phyloP scores from a whole-genome alignment of 35 echinoderm and acorn worm species.

The Anneissia japonica region DNA sequence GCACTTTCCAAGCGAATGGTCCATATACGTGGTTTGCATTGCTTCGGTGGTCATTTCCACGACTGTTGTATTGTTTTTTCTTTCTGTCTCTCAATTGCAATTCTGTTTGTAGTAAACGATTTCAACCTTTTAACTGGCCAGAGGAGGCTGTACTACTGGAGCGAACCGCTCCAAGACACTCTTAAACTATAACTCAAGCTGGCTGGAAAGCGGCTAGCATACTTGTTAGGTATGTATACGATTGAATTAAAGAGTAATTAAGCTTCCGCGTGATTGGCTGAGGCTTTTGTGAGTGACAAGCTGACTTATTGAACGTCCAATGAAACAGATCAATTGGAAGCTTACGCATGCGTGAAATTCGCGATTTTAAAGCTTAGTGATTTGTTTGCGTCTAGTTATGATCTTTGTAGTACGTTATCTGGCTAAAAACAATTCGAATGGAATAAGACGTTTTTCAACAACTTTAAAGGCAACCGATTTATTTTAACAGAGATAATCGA shows the following conservation, averaged over 20 bases:
- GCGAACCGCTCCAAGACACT: background rate
- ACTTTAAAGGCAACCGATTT: too few species aligned
- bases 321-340: background rate
- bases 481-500: too few species aligned
- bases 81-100: background rate
- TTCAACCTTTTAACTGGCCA: background rate
- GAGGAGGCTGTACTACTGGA: background rate
- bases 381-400: too few species aligned
- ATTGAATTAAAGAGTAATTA: background rate
- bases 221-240: background rate
- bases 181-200: background rate
- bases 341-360: background rate
- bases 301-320: background rate
- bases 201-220: background rate
- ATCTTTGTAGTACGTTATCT: too few species aligned
- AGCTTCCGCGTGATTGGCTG: background rate
- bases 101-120: background rate
- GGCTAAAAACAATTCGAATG: too few species aligned
- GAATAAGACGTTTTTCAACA: too few species aligned
- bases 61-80: background rate
- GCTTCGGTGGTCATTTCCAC: constrained; percentile 8
- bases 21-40: constrained; percentile 3
- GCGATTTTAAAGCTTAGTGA: background rate
- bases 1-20: constrained; percentile 1
- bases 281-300: background rate